Evolutionary conservation across 2,888 invertebrate species (phyloP).

Genomic region (Opisthograptis luteolata): DNA sequence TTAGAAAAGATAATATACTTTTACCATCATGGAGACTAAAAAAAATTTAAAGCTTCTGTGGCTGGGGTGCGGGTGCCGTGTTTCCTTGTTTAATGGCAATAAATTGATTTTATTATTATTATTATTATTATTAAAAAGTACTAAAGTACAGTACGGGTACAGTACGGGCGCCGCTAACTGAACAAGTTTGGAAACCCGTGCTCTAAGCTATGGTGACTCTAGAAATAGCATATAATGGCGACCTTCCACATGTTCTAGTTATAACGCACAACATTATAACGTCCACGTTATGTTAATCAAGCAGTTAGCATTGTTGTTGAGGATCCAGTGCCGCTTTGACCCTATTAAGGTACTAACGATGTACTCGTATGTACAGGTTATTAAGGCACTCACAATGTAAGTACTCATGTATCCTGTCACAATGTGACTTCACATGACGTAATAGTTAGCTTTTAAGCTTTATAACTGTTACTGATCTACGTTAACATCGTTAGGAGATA

Average conservation of each 20-base stretch:
- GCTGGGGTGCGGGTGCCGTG: too few species aligned
- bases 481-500: too few species aligned
- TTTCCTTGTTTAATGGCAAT: too few species aligned
- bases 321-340: constrained; percentile 64
- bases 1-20: too few species aligned
- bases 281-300: constrained; percentile 76
- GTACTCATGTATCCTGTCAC: constrained; percentile 10
- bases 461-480: not conserved
- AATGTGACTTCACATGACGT: constrained; percentile 1
- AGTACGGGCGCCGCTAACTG: too few species aligned
- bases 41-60: too few species aligned
- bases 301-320: constrained; percentile 78
- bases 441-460: not conserved
- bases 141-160: too few species aligned
- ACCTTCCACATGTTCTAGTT: constrained; percentile 74
- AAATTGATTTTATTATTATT: too few species aligned
- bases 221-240: constrained; percentile 38
- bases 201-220: constrained; percentile 19
- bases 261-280: constrained; percentile 58
- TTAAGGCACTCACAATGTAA: constrained; percentile 9
- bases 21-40: too few species aligned
- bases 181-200: too few species aligned
- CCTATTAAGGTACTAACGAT: constrained; percentile 52
- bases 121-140: too few species aligned
- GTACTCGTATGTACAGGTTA: constrained; percentile 11